Base-by-base conservation (phyloP, 2,113 vertebrate genomes). In the Electrona antarctica region DNA sequence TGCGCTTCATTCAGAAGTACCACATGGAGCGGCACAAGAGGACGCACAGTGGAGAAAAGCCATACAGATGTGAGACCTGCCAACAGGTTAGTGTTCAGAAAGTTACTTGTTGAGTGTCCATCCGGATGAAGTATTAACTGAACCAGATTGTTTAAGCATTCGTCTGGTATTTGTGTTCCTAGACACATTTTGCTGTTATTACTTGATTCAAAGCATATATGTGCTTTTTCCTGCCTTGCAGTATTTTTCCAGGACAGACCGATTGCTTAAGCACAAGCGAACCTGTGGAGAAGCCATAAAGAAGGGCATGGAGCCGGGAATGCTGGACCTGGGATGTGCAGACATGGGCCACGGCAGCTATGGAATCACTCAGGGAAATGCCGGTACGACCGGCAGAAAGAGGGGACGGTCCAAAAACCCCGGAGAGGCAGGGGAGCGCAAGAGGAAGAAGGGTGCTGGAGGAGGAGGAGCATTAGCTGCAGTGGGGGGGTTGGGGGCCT, bases 1-100 rank as follows among this genome's bases (percentile, higher is more conserved):
- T 99, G 98, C 97, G 98, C 70, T 99, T 99, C 89, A 99, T 99
- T 88, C 98, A 99, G 93, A 99, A 99, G 91, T 99, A 99, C 90
- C 98, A 99, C 92, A 98, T 99, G 97, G 98, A 99, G 87, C 91
- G 98, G 85, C 98, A 99, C 94, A 98, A 98, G 94, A 94, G 98
- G 90, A 99, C 98, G 0, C 98, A 99, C 89, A 99, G 98, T 14
- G 98, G 98, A 91, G 98, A 99, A 89, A 99, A 99, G 95, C 98
- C 98, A 94, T 99, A 99, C 89, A 95, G 96, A 90, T 99, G 98
- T 92, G 97, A 99, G 87, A 97, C 96, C 88, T 99, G 98, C 93
- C 97, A 98, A 92, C 98, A 95, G 94, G 94, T 95, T 51, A 55
- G 81, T 41, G 28, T 60, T 58, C 6, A 58, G 10, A 56, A n/a